A percentile compares a stretch with the other conserved stretches of the same genome.
Evolutionary conservation across 92 coral and sea anemone genomes (phyloP).

Genomic region (Anthopleura xanthogrammica): DNA sequence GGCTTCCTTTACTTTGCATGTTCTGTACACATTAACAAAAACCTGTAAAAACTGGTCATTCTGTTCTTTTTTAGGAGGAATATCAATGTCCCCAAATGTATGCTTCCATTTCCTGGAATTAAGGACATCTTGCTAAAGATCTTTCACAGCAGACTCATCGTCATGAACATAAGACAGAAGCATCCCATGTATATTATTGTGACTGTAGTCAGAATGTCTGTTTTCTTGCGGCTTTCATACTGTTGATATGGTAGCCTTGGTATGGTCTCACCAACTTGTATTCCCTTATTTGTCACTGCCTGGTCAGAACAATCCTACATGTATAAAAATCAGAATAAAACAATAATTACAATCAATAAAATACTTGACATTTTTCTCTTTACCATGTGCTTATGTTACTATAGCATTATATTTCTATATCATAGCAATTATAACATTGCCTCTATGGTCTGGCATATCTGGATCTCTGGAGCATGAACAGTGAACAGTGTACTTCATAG

Average conservation of each 20-base stretch:
- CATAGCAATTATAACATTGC: too few species aligned
- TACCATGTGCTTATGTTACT: too few species aligned
- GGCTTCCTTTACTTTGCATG: constrained; percentile 37
- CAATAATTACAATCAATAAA: too few species aligned
- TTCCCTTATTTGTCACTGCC: neutral
- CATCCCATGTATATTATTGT: constrained; percentile 6
- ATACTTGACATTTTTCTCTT: too few species aligned
- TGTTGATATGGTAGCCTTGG: constrained; percentile 6
- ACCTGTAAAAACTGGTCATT: neutral
- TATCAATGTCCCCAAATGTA: neutral
- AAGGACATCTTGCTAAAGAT: constrained; percentile 4
- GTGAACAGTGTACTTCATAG: too few species aligned
- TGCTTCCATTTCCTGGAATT: constrained; percentile 18
- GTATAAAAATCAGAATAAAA: too few species aligned
- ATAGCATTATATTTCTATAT: too few species aligned
- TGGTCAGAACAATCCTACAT: too few species aligned
- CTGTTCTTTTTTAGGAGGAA: neutral
- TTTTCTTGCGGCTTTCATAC: constrained; percentile 12
- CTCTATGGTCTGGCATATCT: too few species aligned
- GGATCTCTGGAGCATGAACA: too few species aligned
- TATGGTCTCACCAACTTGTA: constrained; percentile 8
- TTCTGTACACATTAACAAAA: constrained; percentile 19
- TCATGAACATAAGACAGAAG: constrained; percentile 21
- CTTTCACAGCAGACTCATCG: neutral
- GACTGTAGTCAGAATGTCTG: constrained; percentile 19